phyloP scores from a whole-genome alignment of 2,797 vertebrate genomes.

The Staurois parvus region DNA sequence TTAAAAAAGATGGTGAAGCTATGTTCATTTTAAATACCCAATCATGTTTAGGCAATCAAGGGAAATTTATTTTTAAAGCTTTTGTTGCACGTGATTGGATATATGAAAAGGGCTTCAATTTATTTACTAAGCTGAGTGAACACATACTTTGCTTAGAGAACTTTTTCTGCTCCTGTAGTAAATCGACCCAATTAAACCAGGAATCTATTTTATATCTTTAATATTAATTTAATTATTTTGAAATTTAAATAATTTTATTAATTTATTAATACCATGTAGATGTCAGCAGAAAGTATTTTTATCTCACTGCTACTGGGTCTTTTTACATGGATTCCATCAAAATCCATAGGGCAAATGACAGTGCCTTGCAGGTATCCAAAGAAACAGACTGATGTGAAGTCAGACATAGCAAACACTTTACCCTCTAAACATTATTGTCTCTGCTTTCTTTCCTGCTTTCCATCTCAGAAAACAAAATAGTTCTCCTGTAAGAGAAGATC shows the following conservation, averaged over 20 bases:
- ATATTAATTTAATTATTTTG: not conserved
- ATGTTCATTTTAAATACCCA: not conserved
- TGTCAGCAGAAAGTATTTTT: not conserved
- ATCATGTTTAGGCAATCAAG: not conserved
- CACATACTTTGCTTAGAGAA: no score
- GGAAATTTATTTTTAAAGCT: not conserved
- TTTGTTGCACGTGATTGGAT: not conserved
- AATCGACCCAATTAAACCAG: no score
- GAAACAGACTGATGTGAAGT: not conserved
- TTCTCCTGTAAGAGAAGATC: not conserved
- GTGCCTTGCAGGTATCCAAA: not conserved
- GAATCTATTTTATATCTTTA: no score
- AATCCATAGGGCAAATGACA: not conserved
- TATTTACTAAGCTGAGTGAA: no score
- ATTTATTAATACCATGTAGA: not conserved
- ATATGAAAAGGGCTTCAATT: no score
- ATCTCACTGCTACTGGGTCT: not conserved
- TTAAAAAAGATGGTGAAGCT: no score
- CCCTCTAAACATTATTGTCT: not conserved
- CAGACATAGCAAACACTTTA: not conserved
- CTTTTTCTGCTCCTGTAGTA: no score
- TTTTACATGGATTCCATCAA: not conserved
- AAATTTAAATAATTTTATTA: not conserved
- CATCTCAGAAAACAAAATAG: not conserved
- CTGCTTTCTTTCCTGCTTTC: not conserved